phyloP scores from a whole-genome alignment of 1,140 invertebrate species.

The Nasonia longicornis region DNA sequence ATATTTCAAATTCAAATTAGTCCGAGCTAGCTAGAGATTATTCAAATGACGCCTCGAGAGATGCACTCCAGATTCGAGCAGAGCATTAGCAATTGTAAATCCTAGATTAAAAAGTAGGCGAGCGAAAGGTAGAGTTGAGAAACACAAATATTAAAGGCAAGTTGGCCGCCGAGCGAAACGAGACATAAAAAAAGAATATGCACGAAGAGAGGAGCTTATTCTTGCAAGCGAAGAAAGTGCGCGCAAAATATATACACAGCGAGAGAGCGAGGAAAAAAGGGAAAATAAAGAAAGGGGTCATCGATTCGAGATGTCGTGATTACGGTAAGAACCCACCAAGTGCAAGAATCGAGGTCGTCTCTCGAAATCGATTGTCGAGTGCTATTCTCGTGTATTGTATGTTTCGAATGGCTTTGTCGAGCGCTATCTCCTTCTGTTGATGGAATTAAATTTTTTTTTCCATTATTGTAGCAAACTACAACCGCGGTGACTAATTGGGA shows the following conservation, averaged over 20 bases:
- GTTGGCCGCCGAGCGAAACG: background rate
- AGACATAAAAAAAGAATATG: background rate
- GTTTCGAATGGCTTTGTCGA: conserved; percentile 2
- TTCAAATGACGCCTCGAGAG: background rate
- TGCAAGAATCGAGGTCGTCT: conserved; percentile 31
- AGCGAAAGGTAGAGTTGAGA: background rate
- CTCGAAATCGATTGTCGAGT: conserved; percentile 33
- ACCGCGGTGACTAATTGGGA: too few relatives aligned
- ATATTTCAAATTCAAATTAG: background rate
- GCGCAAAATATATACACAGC: background rate
- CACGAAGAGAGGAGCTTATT: background rate
- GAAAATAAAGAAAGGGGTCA: conserved; percentile 26
- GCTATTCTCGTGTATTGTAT: conserved; percentile 9
- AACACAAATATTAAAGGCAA: background rate
- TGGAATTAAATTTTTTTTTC: background rate
- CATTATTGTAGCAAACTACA: too few relatives aligned
- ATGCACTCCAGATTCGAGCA: background rate
- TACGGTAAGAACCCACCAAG: conserved; percentile 18
- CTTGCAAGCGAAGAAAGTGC: background rate
- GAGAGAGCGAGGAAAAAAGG: background rate
- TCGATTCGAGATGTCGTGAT: conserved; percentile 35
- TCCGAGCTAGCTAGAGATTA: background rate
- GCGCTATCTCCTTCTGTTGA: background rate
- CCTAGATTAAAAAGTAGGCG: background rate
- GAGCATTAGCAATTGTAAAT: background rate